These are phyloP conservation scores for Stichopus horrens DNA, from an alignment of 53 echinoderm and acorn worm species.

Conservation along the genomic window DNA sequence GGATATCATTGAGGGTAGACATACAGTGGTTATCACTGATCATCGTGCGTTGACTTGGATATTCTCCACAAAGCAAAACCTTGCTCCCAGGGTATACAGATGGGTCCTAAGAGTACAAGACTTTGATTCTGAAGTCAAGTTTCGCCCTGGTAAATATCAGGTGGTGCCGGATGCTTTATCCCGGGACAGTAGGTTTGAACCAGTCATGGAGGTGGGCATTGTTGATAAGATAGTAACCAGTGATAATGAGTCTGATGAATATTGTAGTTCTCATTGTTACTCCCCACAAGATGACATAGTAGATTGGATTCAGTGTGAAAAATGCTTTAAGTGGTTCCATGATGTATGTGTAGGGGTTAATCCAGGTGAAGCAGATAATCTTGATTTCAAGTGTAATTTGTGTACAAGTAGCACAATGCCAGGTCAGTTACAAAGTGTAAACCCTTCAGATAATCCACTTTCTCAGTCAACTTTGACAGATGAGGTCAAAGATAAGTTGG, in stretches of 20 bases:
- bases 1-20: slow-evolving; percentile 3
- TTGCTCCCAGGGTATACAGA: slow-evolving; percentile 48
- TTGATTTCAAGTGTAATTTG: no score
- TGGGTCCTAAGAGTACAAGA: slow-evolving; percentile 58
- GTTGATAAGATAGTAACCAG: neutral
- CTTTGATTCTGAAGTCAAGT: slow-evolving; percentile 42
- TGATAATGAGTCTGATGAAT: neutral
- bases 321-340: slow-evolving; percentile 52
- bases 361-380: slow-evolving; percentile 3
- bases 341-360: slow-evolving; percentile 38
- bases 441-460: no score
- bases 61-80: neutral
- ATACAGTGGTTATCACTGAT: slow-evolving; percentile 8
- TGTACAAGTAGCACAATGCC: no score
- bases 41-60: slow-evolving; percentile 24
- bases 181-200: slow-evolving; percentile 34
- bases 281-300: slow-evolving; percentile 45
- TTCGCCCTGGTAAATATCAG: slow-evolving; percentile 41
- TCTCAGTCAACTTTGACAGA: no score
- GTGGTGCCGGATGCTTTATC: slow-evolving; percentile 45
- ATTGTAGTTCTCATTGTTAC: slow-evolving; percentile 38
- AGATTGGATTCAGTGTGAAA: slow-evolving; percentile 56
- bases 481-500: no score
- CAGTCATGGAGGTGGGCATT: slow-evolving; percentile 16
- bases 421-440: no score